These are phyloP conservation scores for Pithys albifrons DNA, from an alignment of 2,113 vertebrate species.

Conservation along the genomic window DNA sequence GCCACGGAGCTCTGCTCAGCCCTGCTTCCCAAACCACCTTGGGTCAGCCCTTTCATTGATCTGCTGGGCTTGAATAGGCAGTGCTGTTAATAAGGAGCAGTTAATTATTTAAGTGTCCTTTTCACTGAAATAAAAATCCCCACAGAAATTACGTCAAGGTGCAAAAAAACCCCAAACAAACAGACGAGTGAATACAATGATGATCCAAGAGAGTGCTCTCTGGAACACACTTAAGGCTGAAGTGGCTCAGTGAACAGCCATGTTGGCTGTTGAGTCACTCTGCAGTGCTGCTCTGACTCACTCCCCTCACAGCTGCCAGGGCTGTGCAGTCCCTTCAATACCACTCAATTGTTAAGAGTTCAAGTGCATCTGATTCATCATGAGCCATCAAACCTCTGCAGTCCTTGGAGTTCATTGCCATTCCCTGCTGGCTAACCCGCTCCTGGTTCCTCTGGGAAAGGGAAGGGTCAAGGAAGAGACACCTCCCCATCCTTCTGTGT, in stretches of 20 bases:
- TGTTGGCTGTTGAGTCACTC: not conserved
- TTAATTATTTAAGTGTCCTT: not conserved
- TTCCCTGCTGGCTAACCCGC: not conserved
- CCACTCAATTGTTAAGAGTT: not conserved
- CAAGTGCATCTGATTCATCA: not conserved
- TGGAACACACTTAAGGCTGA: not conserved
- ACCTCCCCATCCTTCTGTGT: not conserved
- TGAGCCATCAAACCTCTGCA: not conserved
- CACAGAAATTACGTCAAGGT: not conserved
- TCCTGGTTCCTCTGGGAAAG: not conserved
- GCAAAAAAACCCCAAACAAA: not conserved
- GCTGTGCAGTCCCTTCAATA: not conserved
- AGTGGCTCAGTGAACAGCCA: not conserved
- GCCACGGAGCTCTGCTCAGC: not conserved
- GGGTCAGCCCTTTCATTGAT: not conserved
- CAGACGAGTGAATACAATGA: not conserved
- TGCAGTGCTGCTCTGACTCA: not conserved
- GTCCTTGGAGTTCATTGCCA: not conserved
- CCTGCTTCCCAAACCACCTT: fast-evolving
- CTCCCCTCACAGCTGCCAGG: not conserved
- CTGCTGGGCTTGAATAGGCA: not conserved
- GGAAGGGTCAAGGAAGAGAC: not conserved
- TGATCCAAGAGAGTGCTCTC: not conserved
- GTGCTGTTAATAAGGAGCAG: not conserved
- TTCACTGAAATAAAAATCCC: not conserved